Evolutionary conservation across 64 coral and sea anemone species (phyloP), one percentile per base, ranked within the genome.

Genomic region (Acropora yongei): DNA sequence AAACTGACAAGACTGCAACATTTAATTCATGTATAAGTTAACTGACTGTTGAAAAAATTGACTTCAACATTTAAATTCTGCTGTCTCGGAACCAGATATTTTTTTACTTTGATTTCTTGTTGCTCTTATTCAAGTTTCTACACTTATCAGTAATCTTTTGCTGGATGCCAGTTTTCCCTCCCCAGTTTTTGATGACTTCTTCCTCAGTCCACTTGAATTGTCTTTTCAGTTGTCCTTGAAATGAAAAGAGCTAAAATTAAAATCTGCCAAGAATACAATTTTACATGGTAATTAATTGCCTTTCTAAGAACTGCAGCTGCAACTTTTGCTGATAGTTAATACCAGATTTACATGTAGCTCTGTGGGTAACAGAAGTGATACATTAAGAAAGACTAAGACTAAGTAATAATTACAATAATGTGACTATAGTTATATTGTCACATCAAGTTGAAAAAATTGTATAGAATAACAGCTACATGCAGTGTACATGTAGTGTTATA

Each of bases 121-220:
- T 76, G 73, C 73, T 30, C 41, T 89, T 80, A 47, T 78, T 78
- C 30, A 89, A 0, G 60, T 89, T 89, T 49, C 61, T 65, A 57
- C 44, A 89, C 75, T 80, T 89, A 78, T 80, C 88, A 14, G 88
- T 76, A 49, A 89, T 89, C n/a, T 78, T 89, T 41, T 89, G 88
- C 20, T 89, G 88, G 4, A 89, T 89, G 3, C 88, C 76, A 45
- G 11, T 63, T 42, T 89, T 89, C 4, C 75, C 88, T 7, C 57
- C 18, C 76, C 88, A 89, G 42, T 45, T 20, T 10, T 80, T 68
- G 1, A 48, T 77, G 3, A 68, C 9, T 11, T 89, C 88, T 20
- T 71, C 53, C 0, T 89, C 11, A 40, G 40, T 78, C 74, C 74
- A 78, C 41, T 79, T 89, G 40, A 41, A 89, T 44, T 68, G 40